Base-by-base conservation (phyloP, 2,113 vertebrate genomes). In the Stigmatopora argus region DNA sequence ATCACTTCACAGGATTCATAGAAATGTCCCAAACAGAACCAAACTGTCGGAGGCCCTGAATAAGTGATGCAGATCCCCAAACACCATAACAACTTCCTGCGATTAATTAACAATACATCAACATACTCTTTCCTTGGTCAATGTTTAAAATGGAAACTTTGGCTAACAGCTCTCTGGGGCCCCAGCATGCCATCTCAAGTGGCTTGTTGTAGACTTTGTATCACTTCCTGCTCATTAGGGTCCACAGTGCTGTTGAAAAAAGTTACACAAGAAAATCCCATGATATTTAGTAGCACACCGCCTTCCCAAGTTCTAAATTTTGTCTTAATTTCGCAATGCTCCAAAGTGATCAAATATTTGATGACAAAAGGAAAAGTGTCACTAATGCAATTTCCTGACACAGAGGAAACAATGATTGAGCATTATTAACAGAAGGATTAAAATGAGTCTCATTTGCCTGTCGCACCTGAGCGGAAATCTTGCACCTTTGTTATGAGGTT, bases 191-290 rank as follows among this genome's bases (percentile, higher is more conserved):
- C 55, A 65, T 84, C 88, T 79, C 84, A 67, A 68, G 79, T 83
- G 87, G 72, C 86, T 90, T 90, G 81, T 89, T 89, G 87, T 71
- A 69, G 69, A 71, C 57, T 77, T 23, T 64, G 78, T 75, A 78
- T 74, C 62, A 76, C 84, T 88, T 85, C 83, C 80, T 78, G 68
- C 81, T 85, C 41, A 55, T 81, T 62, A 75, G 56, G 69, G 72
- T 82, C 77, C 66, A 81, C 83, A 76, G 66, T 67, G 26, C 71
- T 8, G 53, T 6, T 56, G 53, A 31, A 56, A 56, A 31, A 31
- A 31, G 52, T 3, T 53, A 21, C 10, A 11, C 52, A 9, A 21
- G 5, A 19, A 12, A 13, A 53, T 23, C 26, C 12, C 26, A 12
- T 11, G 7, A 13, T 23, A 12, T 23, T 23, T 21, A 53, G n/a